Evolutionary conservation across 2,797 vertebrate genomes (phyloP).

Genomic region (Peromyscus eremicus): DNA sequence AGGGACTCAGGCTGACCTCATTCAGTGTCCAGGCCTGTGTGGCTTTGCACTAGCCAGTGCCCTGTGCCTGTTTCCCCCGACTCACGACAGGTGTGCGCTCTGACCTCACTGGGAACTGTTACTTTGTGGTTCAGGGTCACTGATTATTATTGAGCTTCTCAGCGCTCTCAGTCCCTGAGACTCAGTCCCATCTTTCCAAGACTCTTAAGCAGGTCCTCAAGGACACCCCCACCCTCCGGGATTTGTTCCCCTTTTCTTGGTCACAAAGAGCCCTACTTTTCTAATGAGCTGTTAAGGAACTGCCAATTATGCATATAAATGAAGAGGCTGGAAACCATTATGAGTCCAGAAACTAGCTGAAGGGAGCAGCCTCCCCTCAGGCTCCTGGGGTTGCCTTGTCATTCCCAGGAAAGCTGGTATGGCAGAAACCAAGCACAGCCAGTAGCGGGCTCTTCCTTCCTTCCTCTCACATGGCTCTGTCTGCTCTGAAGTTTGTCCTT

Average conservation of each 20-base stretch:
- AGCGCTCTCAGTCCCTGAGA: not conserved
- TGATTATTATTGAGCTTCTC: not conserved
- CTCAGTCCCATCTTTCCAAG: constrained; percentile 46
- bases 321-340: constrained; percentile 60
- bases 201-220: constrained; percentile 69
- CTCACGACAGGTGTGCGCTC: accelerated
- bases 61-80: accelerated
- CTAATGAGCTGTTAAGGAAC: constrained; percentile 77
- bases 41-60: not conserved
- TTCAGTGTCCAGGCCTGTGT: not conserved
- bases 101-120: not conserved
- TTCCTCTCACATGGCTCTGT: not conserved
- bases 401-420: not conserved
- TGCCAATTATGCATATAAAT: constrained; percentile 77
- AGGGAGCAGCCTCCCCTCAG: not conserved
- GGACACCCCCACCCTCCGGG: constrained; percentile 39
- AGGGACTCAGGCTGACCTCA: not conserved
- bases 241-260: constrained; percentile 70
- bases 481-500: not conserved
- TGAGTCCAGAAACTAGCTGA: constrained; percentile 53
- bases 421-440: not conserved
- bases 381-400: not conserved
- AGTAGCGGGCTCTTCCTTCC: not conserved
- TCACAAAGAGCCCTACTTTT: constrained; percentile 77
- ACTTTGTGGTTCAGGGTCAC: not conserved